Evolutionary conservation across 2,797 vertebrate genomes (phyloP).

Genomic region (Gymnoscopelus microlampas): DNA sequence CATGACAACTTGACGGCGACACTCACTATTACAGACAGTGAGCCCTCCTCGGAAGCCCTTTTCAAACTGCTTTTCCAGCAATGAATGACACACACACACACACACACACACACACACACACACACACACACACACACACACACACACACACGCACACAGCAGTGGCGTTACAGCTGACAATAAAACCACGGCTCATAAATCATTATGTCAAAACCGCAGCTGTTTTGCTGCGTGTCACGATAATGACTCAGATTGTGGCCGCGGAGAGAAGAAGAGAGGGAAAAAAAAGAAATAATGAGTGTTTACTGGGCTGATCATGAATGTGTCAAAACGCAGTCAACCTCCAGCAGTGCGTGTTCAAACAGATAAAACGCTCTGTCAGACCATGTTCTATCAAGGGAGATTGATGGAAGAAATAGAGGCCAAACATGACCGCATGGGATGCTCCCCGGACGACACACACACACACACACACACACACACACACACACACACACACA

Average conservation of each 20-base stretch:
- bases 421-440: conserved; percentile 39
- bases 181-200: conserved; percentile 76
- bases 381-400: conserved; percentile 46
- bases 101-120: too few species aligned
- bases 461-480: too few species aligned
- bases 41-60: conserved; percentile 55
- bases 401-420: conserved; percentile 12
- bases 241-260: conserved; percentile 68
- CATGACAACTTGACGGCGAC: conserved; percentile 58
- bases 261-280: conserved; percentile 1
- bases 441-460: conserved; percentile 45
- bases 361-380: conserved; percentile 58
- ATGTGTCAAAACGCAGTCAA: conserved; percentile 50
- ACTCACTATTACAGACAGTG: conserved; percentile 47
- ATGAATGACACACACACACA: conserved; percentile 38
- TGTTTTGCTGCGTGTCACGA: conserved; percentile 59
- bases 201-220: conserved; percentile 61
- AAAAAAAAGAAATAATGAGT: conserved; percentile 34
- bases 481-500: too few species aligned
- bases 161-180: conserved; percentile 69
- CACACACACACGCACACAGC: conserved; percentile 51
- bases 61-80: conserved; percentile 56
- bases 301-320: conserved; percentile 58
- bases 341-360: conserved; percentile 22
- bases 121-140: too few species aligned